phyloP scores from a whole-genome alignment of 2,113 vertebrate species.

The Tamias sibiricus region DNA sequence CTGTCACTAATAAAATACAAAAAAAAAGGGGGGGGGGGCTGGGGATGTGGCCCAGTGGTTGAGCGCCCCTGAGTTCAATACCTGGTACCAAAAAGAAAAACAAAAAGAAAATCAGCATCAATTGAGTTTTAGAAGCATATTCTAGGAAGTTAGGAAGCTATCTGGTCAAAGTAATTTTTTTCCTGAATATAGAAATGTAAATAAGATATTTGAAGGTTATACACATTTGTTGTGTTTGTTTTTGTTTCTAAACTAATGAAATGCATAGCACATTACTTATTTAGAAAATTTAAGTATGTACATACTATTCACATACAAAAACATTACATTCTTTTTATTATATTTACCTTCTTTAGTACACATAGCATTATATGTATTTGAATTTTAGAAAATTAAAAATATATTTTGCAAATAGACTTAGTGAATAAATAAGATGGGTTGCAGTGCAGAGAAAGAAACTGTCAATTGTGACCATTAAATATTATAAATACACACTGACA shows the following conservation, averaged over 20 bases:
- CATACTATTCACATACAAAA: constrained; percentile 54
- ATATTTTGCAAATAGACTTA: background rate
- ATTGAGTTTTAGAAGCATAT: constrained; percentile 39
- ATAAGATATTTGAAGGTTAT: constrained; percentile 48
- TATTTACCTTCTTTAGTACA: constrained; percentile 49
- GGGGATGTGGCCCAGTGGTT: no score
- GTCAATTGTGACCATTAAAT: background rate
- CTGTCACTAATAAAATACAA: no score
- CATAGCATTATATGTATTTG: background rate
- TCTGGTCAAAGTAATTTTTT: constrained; percentile 43
- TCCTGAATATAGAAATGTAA: background rate
- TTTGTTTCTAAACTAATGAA: constrained; percentile 61
- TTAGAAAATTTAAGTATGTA: constrained; percentile 61
- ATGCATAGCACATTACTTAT: constrained; percentile 26
- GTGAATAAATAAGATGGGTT: background rate
- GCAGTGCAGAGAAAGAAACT: background rate
- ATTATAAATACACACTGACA: background rate
- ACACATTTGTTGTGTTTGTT: background rate
- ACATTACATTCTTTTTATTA: constrained; percentile 51
- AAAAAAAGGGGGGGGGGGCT: no score
- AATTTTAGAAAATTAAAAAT: constrained; percentile 43
- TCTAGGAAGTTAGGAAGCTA: background rate
- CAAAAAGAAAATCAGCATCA: no score
- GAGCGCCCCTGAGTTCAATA: no score
- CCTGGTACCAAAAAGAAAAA: no score